Conservation (phyloP, 2,797 vertebrate genomes). For the Xiphorhynchus erythropygius region DNA sequence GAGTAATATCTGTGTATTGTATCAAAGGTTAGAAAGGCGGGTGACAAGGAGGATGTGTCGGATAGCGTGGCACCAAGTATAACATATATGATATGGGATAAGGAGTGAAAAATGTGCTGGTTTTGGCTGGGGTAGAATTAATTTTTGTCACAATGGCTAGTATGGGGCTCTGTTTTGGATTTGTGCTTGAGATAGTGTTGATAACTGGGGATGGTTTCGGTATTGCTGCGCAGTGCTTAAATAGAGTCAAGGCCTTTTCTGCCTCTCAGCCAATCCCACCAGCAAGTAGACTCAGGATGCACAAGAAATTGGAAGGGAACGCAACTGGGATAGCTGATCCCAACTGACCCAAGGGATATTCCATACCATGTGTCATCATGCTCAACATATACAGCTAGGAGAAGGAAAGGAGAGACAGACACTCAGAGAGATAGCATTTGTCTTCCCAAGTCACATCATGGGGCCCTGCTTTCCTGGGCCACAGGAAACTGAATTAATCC, state of each 20-base stretch:
- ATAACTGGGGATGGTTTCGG: background rate
- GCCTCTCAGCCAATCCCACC: background rate
- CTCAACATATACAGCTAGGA: background rate
- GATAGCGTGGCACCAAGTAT: background rate
- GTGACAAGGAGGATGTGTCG: background rate
- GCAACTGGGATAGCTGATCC: background rate
- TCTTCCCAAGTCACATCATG: background rate
- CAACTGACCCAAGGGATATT: background rate
- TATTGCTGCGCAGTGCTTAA: background rate
- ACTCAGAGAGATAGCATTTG: background rate
- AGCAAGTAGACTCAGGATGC: background rate
- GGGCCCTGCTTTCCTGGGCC: background rate
- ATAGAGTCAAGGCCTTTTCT: background rate
- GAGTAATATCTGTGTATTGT: background rate
- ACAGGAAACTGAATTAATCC: background rate
- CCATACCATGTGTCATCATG: background rate
- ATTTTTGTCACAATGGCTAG: background rate
- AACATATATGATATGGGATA: fast-evolving
- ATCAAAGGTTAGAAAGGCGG: background rate
- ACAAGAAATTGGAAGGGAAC: background rate
- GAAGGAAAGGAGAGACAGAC: background rate
- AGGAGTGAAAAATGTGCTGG: background rate
- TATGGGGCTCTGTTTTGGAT: background rate
- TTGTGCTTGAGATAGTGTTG: background rate
- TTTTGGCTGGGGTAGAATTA: background rate